Evolutionary conservation across 64 coral and sea anemone species (phyloP), one percentile per base, ranked within the genome.

Genomic region (Stylophora pistillata): DNA sequence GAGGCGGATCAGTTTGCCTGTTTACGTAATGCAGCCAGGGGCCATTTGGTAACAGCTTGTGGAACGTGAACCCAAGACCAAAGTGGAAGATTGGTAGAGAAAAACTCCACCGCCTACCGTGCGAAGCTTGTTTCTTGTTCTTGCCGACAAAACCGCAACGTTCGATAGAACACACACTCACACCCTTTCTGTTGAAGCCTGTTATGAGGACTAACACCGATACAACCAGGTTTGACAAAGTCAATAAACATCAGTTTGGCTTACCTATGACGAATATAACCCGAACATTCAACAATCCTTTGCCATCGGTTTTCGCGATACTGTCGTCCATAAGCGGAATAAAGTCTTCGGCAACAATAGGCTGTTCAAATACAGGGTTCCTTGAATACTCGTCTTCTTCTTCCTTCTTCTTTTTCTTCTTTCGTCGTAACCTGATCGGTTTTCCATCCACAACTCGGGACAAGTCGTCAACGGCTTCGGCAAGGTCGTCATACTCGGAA

Each of bases 261-360:
- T 57, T 70, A 99, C 97, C 97, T 18, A 99, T 93, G 62, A 99
- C 97, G 73, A 99, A 99, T 78, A 99, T 78, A 71, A 99, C 93
- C 58, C 97, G 75, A 54, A 86, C 93, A 80, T 99, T 95, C 54
- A 99, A 64, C 55, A 95, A 59, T n/a, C 93, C 90, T 76, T 95
- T 99, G 34, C 94, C 97, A 28, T 79, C 87, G 21, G 97, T 92
- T 56, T 73, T 88, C 27, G 90, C 82, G 76, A 95, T 92, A 20
- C 65, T 85, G 18, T 90, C 73, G 21, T 95, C 90, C 80, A 85
- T 78, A 55, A 99, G 74, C 32, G 97, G 93, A 9, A 99, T 76
- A 58, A 99, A 92, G 66, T 93, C 87, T 76, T 95, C 84, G n/a
- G 97, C 82, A 57, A 93, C 73, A 73, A 99, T 87, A 12, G 87